Conservation (phyloP, 2,113 vertebrate genomes). For the Tenebrosternarchus preto region DNA sequence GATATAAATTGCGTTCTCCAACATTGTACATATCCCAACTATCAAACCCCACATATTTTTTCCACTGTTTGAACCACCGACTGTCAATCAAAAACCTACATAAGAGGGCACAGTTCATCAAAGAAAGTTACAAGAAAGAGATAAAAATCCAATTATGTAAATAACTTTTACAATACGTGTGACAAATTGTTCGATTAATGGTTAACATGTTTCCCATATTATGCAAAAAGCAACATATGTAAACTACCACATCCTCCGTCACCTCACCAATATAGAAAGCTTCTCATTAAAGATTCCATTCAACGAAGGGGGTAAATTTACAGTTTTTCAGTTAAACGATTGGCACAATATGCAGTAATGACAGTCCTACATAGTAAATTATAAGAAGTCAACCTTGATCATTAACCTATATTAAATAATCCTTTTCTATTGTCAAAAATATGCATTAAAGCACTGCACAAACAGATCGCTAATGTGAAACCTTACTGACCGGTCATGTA, state of each 20-base stretch:
- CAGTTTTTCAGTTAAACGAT: background rate
- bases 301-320: background rate
- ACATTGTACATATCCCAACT: constrained; percentile 92
- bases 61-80: constrained; percentile 98
- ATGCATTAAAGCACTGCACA: background rate
- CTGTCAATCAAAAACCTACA: constrained; percentile 86
- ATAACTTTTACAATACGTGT: background rate
- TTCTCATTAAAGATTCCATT: constrained; percentile 53
- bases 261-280: constrained; percentile 61
- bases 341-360: background rate
- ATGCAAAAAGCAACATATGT: constrained; percentile 41
- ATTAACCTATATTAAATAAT: background rate
- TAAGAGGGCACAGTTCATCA: constrained; percentile 10
- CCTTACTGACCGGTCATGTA: background rate
- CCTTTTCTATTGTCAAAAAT: background rate
- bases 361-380: background rate
- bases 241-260: constrained; percentile 19
- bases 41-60: constrained; percentile 96
- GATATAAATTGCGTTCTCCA: constrained; percentile 84
- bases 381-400: background rate
- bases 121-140: background rate
- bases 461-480: background rate
- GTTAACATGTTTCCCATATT: background rate
- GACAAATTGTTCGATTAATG: background rate
- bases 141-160: background rate